Conservation (phyloP, 2,113 vertebrate species). For the Rhea pennata region DNA sequence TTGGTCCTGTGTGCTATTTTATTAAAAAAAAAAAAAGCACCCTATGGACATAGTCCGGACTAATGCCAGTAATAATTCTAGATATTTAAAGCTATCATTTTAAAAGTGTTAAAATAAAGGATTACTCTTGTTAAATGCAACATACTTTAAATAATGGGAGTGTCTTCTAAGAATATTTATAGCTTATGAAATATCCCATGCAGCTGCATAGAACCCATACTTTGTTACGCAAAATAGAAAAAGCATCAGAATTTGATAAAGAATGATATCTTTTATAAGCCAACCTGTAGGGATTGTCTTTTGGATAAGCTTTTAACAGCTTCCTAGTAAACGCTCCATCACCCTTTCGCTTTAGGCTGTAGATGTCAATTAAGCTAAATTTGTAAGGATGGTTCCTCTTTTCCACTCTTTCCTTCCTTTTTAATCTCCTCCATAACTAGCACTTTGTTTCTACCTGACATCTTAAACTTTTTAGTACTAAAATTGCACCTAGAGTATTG, state of each 20-base stretch:
- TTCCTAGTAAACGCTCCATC: neutral
- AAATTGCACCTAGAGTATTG: neutral
- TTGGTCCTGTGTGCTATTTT: neutral
- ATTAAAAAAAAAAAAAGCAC: no score
- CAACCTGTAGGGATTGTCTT: neutral
- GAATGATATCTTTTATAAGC: neutral
- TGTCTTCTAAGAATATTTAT: neutral
- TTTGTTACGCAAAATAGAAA: neutral
- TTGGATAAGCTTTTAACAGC: neutral
- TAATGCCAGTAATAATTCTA: neutral
- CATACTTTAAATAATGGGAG: neutral
- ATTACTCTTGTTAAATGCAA: neutral
- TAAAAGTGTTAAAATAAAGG: neutral
- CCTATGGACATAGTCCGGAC: neutral
- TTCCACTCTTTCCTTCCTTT: neutral
- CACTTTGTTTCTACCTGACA: neutral
- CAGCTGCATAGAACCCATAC: neutral
- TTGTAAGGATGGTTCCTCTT: neutral
- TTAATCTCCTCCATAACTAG: neutral
- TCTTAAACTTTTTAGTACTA: neutral
- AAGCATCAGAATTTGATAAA: neutral
- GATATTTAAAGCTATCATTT: neutral
- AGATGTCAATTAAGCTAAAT: neutral
- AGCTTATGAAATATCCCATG: neutral
- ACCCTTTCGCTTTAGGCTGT: neutral